phyloP scores from a whole-genome alignment of 2,888 invertebrate species.

The Acanthosepion esculentum region DNA sequence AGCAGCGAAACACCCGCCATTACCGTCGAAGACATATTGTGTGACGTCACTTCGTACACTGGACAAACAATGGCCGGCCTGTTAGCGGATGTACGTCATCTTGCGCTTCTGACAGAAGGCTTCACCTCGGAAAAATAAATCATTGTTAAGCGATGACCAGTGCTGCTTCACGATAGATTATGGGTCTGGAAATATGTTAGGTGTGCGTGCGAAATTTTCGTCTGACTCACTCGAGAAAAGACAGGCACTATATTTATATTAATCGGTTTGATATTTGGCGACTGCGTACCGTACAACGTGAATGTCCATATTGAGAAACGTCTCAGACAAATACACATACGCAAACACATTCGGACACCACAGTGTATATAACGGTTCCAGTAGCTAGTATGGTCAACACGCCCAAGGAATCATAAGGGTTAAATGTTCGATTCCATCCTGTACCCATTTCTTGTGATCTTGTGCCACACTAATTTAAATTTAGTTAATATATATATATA shows the following conservation, averaged over 20 bases:
- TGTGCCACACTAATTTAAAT: no score
- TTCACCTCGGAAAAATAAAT: constrained; percentile 22
- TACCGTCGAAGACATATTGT: not conserved
- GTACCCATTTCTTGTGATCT: no score
- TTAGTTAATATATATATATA: no score
- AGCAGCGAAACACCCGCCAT: not conserved
- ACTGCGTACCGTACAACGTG: not conserved
- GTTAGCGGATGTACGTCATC: not conserved
- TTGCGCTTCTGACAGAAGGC: constrained; percentile 33
- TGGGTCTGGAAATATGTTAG: not conserved
- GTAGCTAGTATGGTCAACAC: no score
- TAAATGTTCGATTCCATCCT: no score
- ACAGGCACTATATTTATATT: constrained; percentile 10
- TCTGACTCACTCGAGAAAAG: constrained; percentile 4
- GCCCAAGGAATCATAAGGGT: no score
- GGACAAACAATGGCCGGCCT: constrained; percentile 18
- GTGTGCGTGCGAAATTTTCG: not conserved
- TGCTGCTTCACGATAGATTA: not conserved
- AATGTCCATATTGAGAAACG: not conserved
- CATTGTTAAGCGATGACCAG: constrained; percentile 20
- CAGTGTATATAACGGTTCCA: no score
- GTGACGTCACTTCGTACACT: not conserved
- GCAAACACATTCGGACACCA: no score
- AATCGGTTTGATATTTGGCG: not conserved
- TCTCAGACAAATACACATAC: not conserved